Percentiles rank a stretch among this genome's conserved stretches.
Conservation (phyloP, 2,113 vertebrate genomes). For the Rhinoderma darwinii region DNA sequence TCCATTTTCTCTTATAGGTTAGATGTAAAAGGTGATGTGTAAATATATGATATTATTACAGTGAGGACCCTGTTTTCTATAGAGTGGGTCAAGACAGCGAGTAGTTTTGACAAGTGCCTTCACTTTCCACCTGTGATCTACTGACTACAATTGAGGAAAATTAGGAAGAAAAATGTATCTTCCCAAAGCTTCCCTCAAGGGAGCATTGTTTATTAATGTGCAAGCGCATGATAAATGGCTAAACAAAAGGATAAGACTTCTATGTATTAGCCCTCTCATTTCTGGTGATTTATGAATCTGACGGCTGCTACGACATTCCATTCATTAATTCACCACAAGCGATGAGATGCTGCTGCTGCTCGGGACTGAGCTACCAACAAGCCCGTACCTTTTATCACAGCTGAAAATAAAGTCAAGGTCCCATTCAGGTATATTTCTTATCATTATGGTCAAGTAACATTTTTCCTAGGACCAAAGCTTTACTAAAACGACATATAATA, state of each 20-base stretch:
- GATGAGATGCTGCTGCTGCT: slow-evolving; percentile 74
- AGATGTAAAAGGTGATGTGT: slow-evolving; percentile 48
- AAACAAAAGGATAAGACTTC: slow-evolving; percentile 84
- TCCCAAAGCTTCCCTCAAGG: slow-evolving; percentile 77
- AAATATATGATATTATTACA: slow-evolving; percentile 41
- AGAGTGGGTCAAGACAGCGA: slow-evolving; percentile 62
- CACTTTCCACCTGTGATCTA: slow-evolving; percentile 75
- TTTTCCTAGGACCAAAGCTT: not conserved
- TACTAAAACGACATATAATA: not conserved
- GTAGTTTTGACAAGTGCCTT: slow-evolving; percentile 64
- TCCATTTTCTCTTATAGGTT: slow-evolving; percentile 1
- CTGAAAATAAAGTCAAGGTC: slow-evolving; percentile 50
- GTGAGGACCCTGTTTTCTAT: slow-evolving; percentile 47
- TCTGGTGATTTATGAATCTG: slow-evolving; percentile 94
- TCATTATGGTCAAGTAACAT: not conserved
- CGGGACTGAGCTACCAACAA: slow-evolving; percentile 60
- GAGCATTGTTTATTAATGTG: slow-evolving; percentile 87
- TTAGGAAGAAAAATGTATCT: slow-evolving; percentile 84
- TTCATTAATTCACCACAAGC: slow-evolving; percentile 88
- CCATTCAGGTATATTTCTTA: slow-evolving; percentile 33
- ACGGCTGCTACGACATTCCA: slow-evolving; percentile 80
- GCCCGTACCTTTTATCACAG: slow-evolving; percentile 55
- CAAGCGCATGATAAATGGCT: slow-evolving; percentile 84
- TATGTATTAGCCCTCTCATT: slow-evolving; percentile 88
- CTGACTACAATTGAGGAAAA: slow-evolving; percentile 77